Percentiles rank a stretch among this genome's conserved stretches.
Evolutionary conservation across 2,113 vertebrate species (phyloP).

Genomic region (Vidua chalybeata): DNA sequence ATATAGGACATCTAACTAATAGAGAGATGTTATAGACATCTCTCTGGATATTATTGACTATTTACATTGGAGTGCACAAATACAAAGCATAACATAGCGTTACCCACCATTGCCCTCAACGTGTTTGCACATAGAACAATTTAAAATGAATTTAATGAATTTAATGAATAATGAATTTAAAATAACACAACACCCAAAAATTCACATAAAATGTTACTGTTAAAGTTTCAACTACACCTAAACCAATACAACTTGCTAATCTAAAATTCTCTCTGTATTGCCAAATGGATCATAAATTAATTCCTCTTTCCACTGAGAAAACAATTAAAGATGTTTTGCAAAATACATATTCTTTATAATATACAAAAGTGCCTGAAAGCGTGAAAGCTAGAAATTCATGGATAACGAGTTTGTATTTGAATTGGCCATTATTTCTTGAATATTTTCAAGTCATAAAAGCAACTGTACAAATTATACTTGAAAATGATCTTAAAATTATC

Average conservation of each 20-base stretch:
- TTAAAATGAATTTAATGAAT: too few relatives aligned
- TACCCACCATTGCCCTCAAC: background rate
- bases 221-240: background rate
- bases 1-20: background rate
- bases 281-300: background rate
- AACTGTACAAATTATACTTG: background rate
- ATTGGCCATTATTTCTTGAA: background rate
- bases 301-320: background rate
- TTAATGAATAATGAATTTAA: background rate
- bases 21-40: background rate
- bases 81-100: background rate
- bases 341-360: background rate
- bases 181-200: background rate
- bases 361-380: background rate
- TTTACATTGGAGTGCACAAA: background rate
- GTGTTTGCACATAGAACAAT: background rate
- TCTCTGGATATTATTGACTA: background rate
- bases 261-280: background rate
- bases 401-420: background rate
- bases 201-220: background rate
- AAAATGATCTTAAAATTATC: background rate
- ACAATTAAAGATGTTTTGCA: background rate
- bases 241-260: background rate
- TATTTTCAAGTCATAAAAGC: background rate
- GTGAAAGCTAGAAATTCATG: background rate